Evolutionary conservation across 2,797 vertebrate genomes (phyloP), one percentile per base, ranked within the genome.

Genomic region (Tenualosa ilisha): DNA sequence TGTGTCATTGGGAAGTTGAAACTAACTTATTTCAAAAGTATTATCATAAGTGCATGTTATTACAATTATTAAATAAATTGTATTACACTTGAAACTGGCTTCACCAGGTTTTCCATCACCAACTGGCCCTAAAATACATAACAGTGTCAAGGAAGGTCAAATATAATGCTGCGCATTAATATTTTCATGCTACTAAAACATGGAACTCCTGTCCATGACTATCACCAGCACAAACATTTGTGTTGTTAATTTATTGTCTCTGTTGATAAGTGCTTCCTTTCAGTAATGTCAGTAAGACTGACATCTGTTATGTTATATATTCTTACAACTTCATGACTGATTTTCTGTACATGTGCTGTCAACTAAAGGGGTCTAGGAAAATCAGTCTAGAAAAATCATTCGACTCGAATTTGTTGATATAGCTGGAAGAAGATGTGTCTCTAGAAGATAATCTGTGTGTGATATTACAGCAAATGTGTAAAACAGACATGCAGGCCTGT

Each of bases 401-500:
- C n/a, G 31, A 26, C 13, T 72, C 68, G 17, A 40, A 20, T 22
- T n/a, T 79, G 6, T 79, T 12, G 31, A 40, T 54, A 20, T 54
- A 54, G 50, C 9, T 51, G 8, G 50, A 11, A 11, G 50, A 11
- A 46, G 50, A 51, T 51, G 50, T 54, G 13, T 54, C 53, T 56
- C 20, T 40, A 9, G 72, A 8, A 20, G 37, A 79, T 43, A 79
- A 79, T 79, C 37, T 46, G 37, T 79, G 72, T 43, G 72, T 6
- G 26, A 43, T 6, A 43, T 43, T 79, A 79, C 13, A 22, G 40
- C 20, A 22, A 79, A 20, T 46, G 7, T 79, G 37, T 79, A 79
- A 79, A 17, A 79, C 72, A 79, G 72, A 79, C 72, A 46, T 79
- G 72, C 40, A 22, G 7, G 15, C 72, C 40, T 22, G 72, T 79